Percentiles rank a stretch among this genome's conserved stretches.
These are phyloP conservation scores for Globia sparganii DNA, from an alignment of 2,888 invertebrate species.

Conservation along the genomic window DNA sequence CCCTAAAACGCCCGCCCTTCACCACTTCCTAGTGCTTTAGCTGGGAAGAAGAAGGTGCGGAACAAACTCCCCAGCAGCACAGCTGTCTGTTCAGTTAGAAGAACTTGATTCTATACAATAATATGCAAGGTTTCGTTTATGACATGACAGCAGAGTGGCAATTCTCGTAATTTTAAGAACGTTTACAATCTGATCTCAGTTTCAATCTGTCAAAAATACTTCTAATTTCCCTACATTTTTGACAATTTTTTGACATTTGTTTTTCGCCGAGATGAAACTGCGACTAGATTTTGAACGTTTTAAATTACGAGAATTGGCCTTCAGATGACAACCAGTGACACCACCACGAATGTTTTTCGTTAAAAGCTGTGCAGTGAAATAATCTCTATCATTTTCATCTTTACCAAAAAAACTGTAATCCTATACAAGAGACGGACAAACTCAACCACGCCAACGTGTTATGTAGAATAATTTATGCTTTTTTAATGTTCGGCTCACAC, in stretches of 20 bases:
- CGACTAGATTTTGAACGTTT: neutral
- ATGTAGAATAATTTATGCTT: slow-evolving; percentile 43
- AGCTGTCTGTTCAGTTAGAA: neutral
- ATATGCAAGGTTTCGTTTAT: neutral
- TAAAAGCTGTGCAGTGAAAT: neutral
- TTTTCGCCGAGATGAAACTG: neutral
- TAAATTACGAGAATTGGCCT: neutral
- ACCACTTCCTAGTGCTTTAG: neutral
- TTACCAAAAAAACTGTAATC: neutral
- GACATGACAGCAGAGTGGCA: too few relatives aligned
- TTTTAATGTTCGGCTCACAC: slow-evolving; percentile 38
- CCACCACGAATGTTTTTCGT: slow-evolving; percentile 5
- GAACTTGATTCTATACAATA: neutral
- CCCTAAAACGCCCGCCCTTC: neutral
- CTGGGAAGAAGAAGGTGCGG: neutral
- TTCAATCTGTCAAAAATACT: too few relatives aligned
- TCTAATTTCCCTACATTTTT: neutral
- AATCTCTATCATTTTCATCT: slow-evolving; percentile 12
- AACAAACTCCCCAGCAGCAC: neutral
- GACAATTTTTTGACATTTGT: neutral
- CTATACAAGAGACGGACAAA: slow-evolving; percentile 46
- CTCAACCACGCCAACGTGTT: slow-evolving; percentile 35
- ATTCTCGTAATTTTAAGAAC: too few relatives aligned
- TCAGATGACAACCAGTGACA: neutral
- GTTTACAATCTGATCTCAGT: too few relatives aligned